Evolutionary conservation across 2,888 invertebrate genomes (phyloP), one percentile per base, ranked within the genome.

Genomic region (Lasioglossum marginatum): DNA sequence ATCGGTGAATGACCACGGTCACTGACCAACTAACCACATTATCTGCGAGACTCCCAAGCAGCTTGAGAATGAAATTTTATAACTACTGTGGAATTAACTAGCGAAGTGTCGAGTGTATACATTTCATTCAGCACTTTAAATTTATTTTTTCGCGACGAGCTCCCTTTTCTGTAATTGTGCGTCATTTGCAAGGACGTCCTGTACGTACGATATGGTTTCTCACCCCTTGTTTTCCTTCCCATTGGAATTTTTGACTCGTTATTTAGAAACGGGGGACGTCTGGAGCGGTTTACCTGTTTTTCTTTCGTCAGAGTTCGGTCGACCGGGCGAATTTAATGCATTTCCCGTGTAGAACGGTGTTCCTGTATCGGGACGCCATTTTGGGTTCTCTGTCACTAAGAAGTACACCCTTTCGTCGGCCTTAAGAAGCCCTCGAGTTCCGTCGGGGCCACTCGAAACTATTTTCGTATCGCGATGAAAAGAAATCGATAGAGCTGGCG

Each of bases 381-480:
- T 91, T 91, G 89, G 91, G 89, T 90, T 90, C 87, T 89, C 91
- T 88, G 91, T 91, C 91, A 88, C 86, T 76, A 89, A 90, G 89
- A 88, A 91, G 91, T 88, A 89, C 91, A 91, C 89, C 91, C 91
- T 89, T 91, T 91, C 91, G 89, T 87, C 88, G 91, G 89, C 85
- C 88, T 91, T 92, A 91, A 91, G 92, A 91, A 91, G 92, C 91
- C 88, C 92, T 92, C 91, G 91, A 84, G 89, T 88, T 89, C 78
- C 90, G 89, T 76, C 91, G 88, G 90, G 66, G 87, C 91, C 90
- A 91, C 92, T 92, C 90, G 88, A 92, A 92, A 92, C 92, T 92
- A 92, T 92, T 92, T 92, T 92, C 92, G 91, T 92, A 92, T 91
- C 91, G 92, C 81, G 85, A 89, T 90, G 90, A 92, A 91, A 91